Conservation (phyloP, 2,797 vertebrate species). For the Limnodromus scolopaceus region DNA sequence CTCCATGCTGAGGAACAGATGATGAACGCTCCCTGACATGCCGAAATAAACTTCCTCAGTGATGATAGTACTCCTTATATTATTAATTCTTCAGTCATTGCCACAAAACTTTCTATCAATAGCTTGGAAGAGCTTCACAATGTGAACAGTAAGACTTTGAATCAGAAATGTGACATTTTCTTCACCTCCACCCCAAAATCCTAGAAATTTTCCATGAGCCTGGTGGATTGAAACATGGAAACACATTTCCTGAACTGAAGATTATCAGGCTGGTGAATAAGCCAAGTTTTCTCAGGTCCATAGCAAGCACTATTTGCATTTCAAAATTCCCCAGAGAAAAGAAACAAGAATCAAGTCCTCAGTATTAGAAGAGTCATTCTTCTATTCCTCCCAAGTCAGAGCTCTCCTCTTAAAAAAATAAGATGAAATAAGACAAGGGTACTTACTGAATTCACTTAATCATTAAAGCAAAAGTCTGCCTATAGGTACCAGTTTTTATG, state of each 20-base stretch:
- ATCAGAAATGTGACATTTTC: not conserved
- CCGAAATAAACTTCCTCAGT: not conserved
- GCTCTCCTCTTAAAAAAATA: not conserved
- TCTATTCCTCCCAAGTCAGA: not conserved
- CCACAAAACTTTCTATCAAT: not conserved
- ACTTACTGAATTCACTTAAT: not conserved
- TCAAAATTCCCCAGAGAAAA: not conserved
- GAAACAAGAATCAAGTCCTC: not conserved
- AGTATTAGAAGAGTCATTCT: not conserved
- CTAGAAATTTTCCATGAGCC: not conserved
- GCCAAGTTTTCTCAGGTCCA: not conserved
- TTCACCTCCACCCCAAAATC: not conserved
- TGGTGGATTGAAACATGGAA: not conserved
- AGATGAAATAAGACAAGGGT: not conserved
- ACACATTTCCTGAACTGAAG: not conserved
- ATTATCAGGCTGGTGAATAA: not conserved
- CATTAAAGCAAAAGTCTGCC: not conserved
- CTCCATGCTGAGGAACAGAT: conserved; percentile 16
- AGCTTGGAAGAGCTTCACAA: not conserved
- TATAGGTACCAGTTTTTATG: not conserved
- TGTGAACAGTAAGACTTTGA: not conserved
- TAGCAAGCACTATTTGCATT: not conserved
- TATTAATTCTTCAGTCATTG: not conserved
- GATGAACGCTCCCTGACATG: not conserved
- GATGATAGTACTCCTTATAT: not conserved